phyloP scores from a whole-genome alignment of 1,140 invertebrate genomes.

The Archegozetes longisetosus region DNA sequence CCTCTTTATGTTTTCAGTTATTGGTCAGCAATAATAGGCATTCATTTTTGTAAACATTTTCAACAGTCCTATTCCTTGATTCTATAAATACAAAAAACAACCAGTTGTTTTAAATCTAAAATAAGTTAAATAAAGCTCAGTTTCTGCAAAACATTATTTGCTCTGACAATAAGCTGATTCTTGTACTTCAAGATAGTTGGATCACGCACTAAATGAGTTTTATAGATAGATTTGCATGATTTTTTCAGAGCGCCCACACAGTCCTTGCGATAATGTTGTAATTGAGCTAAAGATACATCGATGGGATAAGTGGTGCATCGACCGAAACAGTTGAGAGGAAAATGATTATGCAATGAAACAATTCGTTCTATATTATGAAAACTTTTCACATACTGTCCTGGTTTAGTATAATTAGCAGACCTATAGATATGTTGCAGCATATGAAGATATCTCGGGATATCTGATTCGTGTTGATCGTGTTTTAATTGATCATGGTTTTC shows the following conservation, averaged over 20 bases:
- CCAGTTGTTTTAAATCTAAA: no score
- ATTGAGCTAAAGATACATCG: slow-evolving; percentile 59
- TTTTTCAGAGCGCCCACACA: slow-evolving; percentile 79
- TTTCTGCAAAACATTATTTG: slow-evolving; percentile 47
- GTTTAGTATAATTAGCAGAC: slow-evolving; percentile 77
- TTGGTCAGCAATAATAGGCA: no score
- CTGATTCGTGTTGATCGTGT: slow-evolving; percentile 26
- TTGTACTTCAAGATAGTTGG: slow-evolving; percentile 75
- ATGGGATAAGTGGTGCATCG: slow-evolving; percentile 73
- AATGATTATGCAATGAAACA: slow-evolving; percentile 79
- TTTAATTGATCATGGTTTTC: slow-evolving; percentile 22
- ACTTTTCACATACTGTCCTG: slow-evolving; percentile 81
- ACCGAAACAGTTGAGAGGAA: slow-evolving; percentile 69
- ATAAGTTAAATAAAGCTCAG: slow-evolving; percentile 58
- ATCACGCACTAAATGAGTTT: slow-evolving; percentile 62
- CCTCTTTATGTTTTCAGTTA: no score
- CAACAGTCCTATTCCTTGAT: no score
- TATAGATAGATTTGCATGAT: slow-evolving; percentile 56
- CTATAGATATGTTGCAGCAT: slow-evolving; percentile 85
- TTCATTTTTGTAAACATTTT: no score
- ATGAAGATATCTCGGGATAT: slow-evolving; percentile 74
- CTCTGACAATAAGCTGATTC: slow-evolving; percentile 48
- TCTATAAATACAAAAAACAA: no score
- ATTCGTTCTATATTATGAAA: slow-evolving; percentile 81
- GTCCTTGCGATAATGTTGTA: slow-evolving; percentile 82